phyloP scores from a whole-genome alignment of 92 coral and sea anemone genomes.

The Metridium senile region DNA sequence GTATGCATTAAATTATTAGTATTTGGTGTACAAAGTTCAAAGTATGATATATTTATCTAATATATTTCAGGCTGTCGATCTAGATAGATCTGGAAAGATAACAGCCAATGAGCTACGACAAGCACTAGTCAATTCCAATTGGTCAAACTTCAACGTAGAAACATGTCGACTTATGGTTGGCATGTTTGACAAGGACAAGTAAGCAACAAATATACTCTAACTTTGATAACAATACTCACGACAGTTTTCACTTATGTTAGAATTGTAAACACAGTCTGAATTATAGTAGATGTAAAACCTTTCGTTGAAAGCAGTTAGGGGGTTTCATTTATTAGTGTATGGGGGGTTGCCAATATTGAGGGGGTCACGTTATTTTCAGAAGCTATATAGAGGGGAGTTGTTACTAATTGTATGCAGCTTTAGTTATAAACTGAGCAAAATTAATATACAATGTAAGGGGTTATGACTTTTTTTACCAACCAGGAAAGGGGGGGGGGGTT shows the following conservation, averaged over 20 bases:
- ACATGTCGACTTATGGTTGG: slow-evolving; percentile 98
- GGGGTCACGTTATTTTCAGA: too few species aligned
- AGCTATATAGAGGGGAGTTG: too few species aligned
- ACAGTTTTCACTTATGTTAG: not conserved
- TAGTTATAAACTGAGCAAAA: too few species aligned
- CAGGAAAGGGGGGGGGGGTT: too few species aligned
- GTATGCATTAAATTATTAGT: not conserved
- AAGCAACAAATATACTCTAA: not conserved
- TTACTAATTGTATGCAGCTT: too few species aligned
- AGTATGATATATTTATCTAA: too few species aligned
- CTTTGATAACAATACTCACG: not conserved
- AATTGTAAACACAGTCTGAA: not conserved
- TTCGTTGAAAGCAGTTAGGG: too few species aligned
- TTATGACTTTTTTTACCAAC: too few species aligned
- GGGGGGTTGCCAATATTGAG: too few species aligned
- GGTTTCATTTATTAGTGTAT: too few species aligned
- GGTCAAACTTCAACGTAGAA: slow-evolving; percentile 96
- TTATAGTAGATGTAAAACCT: too few species aligned
- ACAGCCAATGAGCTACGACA: slow-evolving; percentile 84
- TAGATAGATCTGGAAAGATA: slow-evolving; percentile 90
- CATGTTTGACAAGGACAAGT: slow-evolving; percentile 99
- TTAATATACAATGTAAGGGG: too few species aligned
- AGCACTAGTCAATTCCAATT: slow-evolving; percentile 88
- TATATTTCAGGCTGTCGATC: slow-evolving; percentile 83
- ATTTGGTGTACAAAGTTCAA: not conserved